phyloP scores from a whole-genome alignment of 2,888 invertebrate genomes.

The Caenorhabditis wallacei region DNA sequence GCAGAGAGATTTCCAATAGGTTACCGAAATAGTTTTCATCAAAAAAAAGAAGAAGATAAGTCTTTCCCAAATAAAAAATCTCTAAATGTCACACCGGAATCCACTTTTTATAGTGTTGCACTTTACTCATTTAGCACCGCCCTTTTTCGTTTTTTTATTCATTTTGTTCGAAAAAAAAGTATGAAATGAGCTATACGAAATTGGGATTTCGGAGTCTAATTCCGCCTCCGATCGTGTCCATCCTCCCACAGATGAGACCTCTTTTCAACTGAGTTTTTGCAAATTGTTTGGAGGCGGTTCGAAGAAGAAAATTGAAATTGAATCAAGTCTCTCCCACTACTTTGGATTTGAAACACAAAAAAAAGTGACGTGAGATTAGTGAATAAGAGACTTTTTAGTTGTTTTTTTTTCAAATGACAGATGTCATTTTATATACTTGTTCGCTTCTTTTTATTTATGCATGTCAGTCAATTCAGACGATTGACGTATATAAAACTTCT shows the following conservation, averaged over 20 bases:
- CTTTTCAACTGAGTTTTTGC: constrained; percentile 33
- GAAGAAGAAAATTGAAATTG: constrained; percentile 57
- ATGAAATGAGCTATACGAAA: constrained; percentile 55
- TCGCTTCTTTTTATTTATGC: constrained; percentile 22
- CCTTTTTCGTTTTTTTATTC: constrained; percentile 33
- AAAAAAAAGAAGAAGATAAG: not conserved
- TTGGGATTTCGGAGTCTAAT: constrained; percentile 7
- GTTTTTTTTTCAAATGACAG: constrained; percentile 7
- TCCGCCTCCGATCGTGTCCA: constrained; percentile 14
- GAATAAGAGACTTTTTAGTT: constrained; percentile 1
- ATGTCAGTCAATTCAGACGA: constrained; percentile 27
- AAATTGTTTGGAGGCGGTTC: constrained; percentile 47
- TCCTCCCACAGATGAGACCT: constrained; percentile 53
- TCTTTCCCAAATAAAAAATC: not conserved
- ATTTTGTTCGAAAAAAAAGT: constrained; percentile 45
- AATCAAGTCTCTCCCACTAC: constrained; percentile 39
- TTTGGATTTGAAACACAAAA: constrained; percentile 24
- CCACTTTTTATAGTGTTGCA: constrained; percentile 36
- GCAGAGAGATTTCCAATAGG: too few species aligned
- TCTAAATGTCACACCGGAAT: constrained; percentile 10
- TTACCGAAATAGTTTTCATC: not conserved
- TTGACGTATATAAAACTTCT: constrained; percentile 48
- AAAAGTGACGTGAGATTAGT: constrained; percentile 50
- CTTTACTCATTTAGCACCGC: constrained; percentile 31
- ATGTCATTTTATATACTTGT: constrained; percentile 34